Base-by-base conservation (phyloP, 2,113 vertebrate species). In the Otis tarda region DNA sequence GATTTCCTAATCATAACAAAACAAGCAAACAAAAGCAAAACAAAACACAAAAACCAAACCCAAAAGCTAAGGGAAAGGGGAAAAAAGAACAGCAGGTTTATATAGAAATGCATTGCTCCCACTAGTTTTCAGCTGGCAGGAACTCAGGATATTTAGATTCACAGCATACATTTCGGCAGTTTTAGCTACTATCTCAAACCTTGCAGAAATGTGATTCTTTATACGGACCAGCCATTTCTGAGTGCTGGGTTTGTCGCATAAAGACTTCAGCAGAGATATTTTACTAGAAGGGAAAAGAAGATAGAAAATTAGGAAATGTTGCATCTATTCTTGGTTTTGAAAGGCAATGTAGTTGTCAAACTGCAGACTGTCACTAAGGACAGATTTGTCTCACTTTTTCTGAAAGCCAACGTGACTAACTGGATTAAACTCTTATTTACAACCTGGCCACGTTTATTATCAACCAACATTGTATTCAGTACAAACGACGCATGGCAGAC, bases 141-240 rank as follows among this genome's bases (percentile, higher is more conserved):
- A 92, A 30, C 69, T 56, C 74, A 50, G 61, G 24, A 45, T 83
- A 59, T 93, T 81, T 74, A 68, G 68, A 74, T 59, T 90, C 35
- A 83, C 14, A 82, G 35, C 65, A 90, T 14, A 71, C 37, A 87
- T 45, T 89, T 87, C 60, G 77, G 65, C 52, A 45, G 47, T 83
- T 94, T 83, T 86, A 93, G 71, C 57, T 94, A 87, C 90, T 92
- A 69, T 80, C n/a, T 65, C 55, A 43, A 43, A 69, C 28, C 71
- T 86, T 83, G 25, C 57, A 65, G 55, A 80, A 74, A 28, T 68
- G 47, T 78, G 45, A 31, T 60, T 82, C 60, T 91, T 68, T 69
- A 47, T 35, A 41, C 10, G 61, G 47, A 41, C 37, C 9, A 69
- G 28, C n/a, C 43, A 67, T 61, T 94, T 74, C 47, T 53, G 45